Conservation (phyloP, 2,797 vertebrate species). For the Hypotaenidia okinawae region DNA sequence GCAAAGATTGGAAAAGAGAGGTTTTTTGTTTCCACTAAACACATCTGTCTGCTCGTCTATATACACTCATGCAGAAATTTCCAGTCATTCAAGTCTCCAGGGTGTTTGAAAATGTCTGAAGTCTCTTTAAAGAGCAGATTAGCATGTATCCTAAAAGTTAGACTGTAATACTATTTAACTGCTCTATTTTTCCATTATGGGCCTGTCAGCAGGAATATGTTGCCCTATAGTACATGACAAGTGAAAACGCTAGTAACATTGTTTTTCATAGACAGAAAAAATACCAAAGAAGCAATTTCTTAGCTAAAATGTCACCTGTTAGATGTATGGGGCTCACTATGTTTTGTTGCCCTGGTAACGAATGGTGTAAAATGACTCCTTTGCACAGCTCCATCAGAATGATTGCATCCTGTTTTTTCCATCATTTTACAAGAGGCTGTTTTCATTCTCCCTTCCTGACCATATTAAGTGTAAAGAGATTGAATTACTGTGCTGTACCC, state of each 20-base stretch:
- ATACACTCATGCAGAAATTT: constrained; percentile 56
- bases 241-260: constrained; percentile 84
- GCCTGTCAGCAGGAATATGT: constrained; percentile 83
- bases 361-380: constrained; percentile 87
- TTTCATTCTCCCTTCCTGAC: constrained; percentile 87
- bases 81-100: constrained; percentile 69
- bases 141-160: constrained; percentile 84
- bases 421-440: constrained; percentile 88
- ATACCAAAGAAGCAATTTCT: constrained; percentile 86
- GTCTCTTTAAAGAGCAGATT: constrained; percentile 82
- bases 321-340: constrained; percentile 84
- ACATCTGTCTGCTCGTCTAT: constrained; percentile 57
- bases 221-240: constrained; percentile 85
- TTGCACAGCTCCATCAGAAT: constrained; percentile 85
- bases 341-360: constrained; percentile 87
- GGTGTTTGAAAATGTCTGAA: constrained; percentile 79
- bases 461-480: constrained; percentile 86
- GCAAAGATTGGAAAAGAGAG: neutral
- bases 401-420: constrained; percentile 88
- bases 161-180: constrained; percentile 81
- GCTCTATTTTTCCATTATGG: constrained; percentile 85
- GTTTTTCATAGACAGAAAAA: constrained; percentile 85
- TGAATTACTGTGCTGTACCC: constrained; percentile 85
- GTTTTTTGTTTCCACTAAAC: constrained; percentile 50
- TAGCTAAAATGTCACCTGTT: constrained; percentile 88